phyloP scores from a whole-genome alignment of 2,113 vertebrate species.

The Alethe castanea region DNA sequence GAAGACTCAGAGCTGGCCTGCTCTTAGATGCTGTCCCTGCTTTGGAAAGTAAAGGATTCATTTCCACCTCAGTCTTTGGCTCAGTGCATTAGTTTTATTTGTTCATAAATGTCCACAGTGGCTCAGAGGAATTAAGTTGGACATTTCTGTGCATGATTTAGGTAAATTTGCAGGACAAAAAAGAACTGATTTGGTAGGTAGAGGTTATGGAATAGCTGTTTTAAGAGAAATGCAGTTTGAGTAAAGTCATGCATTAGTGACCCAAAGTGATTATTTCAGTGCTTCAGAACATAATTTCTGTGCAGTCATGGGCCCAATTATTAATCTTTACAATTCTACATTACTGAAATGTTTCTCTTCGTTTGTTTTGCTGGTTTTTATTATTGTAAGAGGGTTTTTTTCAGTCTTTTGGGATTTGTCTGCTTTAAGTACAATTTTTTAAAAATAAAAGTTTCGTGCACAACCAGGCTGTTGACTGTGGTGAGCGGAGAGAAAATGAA shows the following conservation, averaged over 20 bases:
- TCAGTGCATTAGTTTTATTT: not conserved
- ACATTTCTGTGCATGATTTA: not conserved
- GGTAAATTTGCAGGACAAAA: not conserved
- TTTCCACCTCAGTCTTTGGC: not conserved
- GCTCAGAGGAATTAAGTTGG: not conserved
- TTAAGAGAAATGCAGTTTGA: not conserved
- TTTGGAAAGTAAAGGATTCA: not conserved
- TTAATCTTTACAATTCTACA: not conserved
- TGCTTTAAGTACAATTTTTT: not conserved
- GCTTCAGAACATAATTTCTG: not conserved
- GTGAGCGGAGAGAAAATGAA: constrained; percentile 22
- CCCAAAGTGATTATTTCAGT: not conserved
- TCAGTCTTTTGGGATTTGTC: not conserved
- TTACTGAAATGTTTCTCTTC: not conserved
- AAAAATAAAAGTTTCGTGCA: accelerated
- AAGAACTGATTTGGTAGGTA: not conserved
- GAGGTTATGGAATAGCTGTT: not conserved
- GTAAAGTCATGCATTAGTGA: not conserved
- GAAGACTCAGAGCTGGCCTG: not conserved
- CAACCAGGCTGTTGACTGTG: not conserved
- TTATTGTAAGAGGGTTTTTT: not conserved
- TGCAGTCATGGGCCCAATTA: not conserved
- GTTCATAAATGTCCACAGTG: not conserved
- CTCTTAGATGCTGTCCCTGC: not conserved
- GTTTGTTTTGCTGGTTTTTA: not conserved